Evolutionary conservation across 2,888 invertebrate species (phyloP), one percentile per base, ranked within the genome.

Genomic region (Phrixothrix hirtus): DNA sequence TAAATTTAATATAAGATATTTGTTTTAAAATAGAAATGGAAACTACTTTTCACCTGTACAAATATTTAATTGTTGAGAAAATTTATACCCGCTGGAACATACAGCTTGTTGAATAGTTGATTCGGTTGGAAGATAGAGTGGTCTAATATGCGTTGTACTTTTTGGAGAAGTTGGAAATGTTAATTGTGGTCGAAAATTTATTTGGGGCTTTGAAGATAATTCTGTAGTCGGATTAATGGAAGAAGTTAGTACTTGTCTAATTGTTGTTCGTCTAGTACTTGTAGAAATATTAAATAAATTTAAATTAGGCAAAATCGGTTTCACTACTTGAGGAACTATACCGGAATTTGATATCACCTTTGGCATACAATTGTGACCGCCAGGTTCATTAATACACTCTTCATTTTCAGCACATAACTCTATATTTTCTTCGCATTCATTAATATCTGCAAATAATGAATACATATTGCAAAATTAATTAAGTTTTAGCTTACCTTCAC

Each of bases 361-460:
- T 1, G 80, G 76, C 21, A 81, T 79, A 55, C 87, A 88, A 53
- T 79, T 83, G 74, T 83, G 86, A 1, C 83, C 81, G 0, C 87
- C 87, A 0, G 81, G 79, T 27, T 83, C 83, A 70, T 88, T 88
- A 60, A 85, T 81, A 65, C 88, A 88, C 1, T 81, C 78, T 15
- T 84, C 83, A 29, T 79, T 78, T 4, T 76, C 75, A 0, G 77
- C 80, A 44, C 86, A 86, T 42, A 80, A 76, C 44, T 86, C 77
- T 42, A 80, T 76, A 17, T 83, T 83, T 30, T 80, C 76, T 0
- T 78, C 77, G 65, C 92, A 92, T 72, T 92, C 92, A 69, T 92
- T 85, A 61, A 91, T 83, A 76, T 92, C 92, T 91, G 49, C 11
- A 57, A 56, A n/a, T n/a, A n/a, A n/a, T 29, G 31, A 55, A 46